These are phyloP conservation scores for Drosophila borborema DNA, from an alignment of 2,888 invertebrate genomes.

Conservation along the genomic window DNA sequence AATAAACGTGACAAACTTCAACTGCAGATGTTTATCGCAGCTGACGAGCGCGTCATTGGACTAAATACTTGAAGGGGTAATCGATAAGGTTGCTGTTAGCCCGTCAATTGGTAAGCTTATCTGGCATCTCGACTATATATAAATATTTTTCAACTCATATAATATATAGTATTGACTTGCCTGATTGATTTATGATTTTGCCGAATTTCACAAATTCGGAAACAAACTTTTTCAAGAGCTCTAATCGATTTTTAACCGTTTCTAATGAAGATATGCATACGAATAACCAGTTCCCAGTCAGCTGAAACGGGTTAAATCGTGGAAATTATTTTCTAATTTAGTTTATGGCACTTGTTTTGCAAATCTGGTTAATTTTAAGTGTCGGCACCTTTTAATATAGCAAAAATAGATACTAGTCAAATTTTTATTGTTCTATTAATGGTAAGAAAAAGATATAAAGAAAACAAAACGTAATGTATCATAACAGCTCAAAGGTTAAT, in stretches of 20 bases:
- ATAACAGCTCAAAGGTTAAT: neutral
- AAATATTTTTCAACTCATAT: slow-evolving; percentile 6
- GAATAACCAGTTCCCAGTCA: slow-evolving; percentile 32
- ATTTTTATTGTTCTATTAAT: slow-evolving; percentile 35
- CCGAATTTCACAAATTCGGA: slow-evolving; percentile 37
- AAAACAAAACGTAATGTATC: too few species aligned
- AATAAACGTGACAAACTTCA: slow-evolving; percentile 52
- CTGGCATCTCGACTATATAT: slow-evolving; percentile 20
- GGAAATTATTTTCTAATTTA: neutral
- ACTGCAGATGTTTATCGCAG: slow-evolving; percentile 37
- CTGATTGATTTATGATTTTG: slow-evolving; percentile 50
- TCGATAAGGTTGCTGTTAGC: slow-evolving; percentile 34
- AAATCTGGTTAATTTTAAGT: slow-evolving; percentile 17
- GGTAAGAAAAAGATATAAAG: neutral
- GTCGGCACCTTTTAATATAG: slow-evolving; percentile 29
- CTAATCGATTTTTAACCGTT: slow-evolving; percentile 53
- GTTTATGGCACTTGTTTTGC: slow-evolving; percentile 21
- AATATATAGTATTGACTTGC: neutral
- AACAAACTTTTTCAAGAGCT: slow-evolving; percentile 43
- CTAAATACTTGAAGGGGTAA: slow-evolving; percentile 29
- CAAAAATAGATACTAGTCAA: slow-evolving; percentile 1
- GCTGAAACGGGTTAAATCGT: slow-evolving; percentile 21
- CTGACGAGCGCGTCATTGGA: slow-evolving; percentile 32
- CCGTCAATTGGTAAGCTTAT: slow-evolving; percentile 35
- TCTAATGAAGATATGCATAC: slow-evolving; percentile 36